These are phyloP conservation scores for Psittacus erithacus DNA, from an alignment of 2,113 vertebrate genomes.

Conservation along the genomic window DNA sequence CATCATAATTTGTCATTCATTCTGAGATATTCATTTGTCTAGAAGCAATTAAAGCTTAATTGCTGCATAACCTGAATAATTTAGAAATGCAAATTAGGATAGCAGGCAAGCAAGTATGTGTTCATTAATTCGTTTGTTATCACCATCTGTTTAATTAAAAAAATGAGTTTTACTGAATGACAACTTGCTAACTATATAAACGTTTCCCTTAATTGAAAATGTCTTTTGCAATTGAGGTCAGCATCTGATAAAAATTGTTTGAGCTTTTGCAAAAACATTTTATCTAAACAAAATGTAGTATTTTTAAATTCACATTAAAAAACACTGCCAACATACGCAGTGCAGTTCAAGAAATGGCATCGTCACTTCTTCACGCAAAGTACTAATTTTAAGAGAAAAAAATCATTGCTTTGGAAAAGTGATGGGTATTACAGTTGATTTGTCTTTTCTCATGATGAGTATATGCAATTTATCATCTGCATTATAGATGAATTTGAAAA, in stretches of 20 bases:
- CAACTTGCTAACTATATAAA: constrained; percentile 74
- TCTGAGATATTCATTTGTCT: constrained; percentile 76
- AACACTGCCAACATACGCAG: constrained; percentile 37
- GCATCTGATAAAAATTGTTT: constrained; percentile 69
- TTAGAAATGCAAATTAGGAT: constrained; percentile 77
- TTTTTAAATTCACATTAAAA: constrained; percentile 62
- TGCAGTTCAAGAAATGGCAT: constrained; percentile 9
- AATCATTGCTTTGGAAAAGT: neutral
- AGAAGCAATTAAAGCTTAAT: constrained; percentile 81
- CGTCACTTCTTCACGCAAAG: neutral
- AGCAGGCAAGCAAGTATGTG: constrained; percentile 73
- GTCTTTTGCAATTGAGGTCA: constrained; percentile 69
- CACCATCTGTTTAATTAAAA: constrained; percentile 81
- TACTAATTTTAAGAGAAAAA: constrained; percentile 24
- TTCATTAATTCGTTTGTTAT: constrained; percentile 81
- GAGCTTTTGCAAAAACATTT: constrained; percentile 53
- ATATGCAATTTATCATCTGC: neutral
- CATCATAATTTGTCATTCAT: constrained; percentile 73
- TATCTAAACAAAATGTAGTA: constrained; percentile 60
- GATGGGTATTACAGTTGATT: neutral
- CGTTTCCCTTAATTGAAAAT: constrained; percentile 73
- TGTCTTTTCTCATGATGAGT: neutral
- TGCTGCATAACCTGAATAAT: constrained; percentile 78
- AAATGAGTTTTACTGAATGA: constrained; percentile 78
- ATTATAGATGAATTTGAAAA: neutral